Evolutionary conservation across 1,140 invertebrate species (phyloP), one percentile per base, ranked within the genome.

Genomic region (Drosophila rhopaloa): DNA sequence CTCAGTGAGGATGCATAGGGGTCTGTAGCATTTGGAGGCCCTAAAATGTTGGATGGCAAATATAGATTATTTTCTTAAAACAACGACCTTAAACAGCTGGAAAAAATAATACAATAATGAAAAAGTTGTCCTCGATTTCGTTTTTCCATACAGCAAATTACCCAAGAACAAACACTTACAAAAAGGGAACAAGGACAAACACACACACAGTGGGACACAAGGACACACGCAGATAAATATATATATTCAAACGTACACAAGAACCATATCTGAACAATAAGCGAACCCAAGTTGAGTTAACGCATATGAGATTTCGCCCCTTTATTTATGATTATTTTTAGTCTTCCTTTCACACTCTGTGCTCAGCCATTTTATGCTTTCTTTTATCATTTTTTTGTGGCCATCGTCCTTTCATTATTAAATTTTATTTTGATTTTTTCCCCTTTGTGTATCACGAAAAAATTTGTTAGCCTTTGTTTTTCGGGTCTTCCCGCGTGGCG

Each of bases 381-480:
- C 47, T 57, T 61, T 59, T 67, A 44, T 55, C 51, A 9, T 43
- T 44, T 60, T 60, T 66, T 63, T 53, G 38, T 56, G 24, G 56
- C 19, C 37, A 50, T 47, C 56, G 57, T 59, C 61, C 76, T 65
- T 73, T 83, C 63, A 88, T 88, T 83, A 86, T 86, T 86, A 86
- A 88, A 86, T 88, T 88, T 83, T 59, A 79, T 51, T 35, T 51
- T 76, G 60, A 70, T 63, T 56, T 79, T 67, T 37, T 48, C 14
- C 46, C n/a, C 57, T 71, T 71, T 71, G 27, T 67, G 57, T 67
- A 48, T 70, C 57, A 55, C 44, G 56, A 3, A 62, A 85, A 85
- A 78, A 81, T 65, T 75, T 76, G 79, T 82, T 88, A 76, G 83
- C 82, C 79, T 82, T 86, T 88, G 83, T 88, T 85, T 58, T 78